These are phyloP conservation scores for Drosophila mojavensis DNA, from an alignment of 1,140 invertebrate genomes.

Conservation along the genomic window DNA sequence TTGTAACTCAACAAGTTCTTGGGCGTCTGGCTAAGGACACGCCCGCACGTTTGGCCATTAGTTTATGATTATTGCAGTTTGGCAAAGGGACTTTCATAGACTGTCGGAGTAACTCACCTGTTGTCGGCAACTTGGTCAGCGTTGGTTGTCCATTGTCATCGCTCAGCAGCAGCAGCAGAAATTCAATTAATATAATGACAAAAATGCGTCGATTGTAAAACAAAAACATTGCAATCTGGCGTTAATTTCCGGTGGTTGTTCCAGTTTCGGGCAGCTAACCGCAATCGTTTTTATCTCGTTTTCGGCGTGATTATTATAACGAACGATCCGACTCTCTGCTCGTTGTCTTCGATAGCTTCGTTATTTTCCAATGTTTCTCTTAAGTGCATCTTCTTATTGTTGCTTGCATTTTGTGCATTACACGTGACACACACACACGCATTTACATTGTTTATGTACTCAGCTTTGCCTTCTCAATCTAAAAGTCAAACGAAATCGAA, in stretches of 20 bases:
- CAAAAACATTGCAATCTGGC: slow-evolving; percentile 78
- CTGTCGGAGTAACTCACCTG: slow-evolving; percentile 59
- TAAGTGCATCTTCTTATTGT: slow-evolving; percentile 34
- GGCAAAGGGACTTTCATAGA: slow-evolving; percentile 21
- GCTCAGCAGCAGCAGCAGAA: slow-evolving; percentile 72
- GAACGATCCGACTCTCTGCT: neutral
- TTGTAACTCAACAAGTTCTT: slow-evolving; percentile 69
- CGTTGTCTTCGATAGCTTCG: slow-evolving; percentile 9
- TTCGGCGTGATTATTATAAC: slow-evolving; percentile 3
- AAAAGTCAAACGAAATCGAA: slow-evolving; percentile 22
- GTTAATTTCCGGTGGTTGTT: slow-evolving; percentile 45
- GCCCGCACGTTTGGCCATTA: slow-evolving; percentile 66
- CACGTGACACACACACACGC: slow-evolving; percentile 9
- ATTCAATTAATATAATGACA: slow-evolving; percentile 72
- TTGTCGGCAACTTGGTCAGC: slow-evolving; percentile 74
- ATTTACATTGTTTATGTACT: slow-evolving; percentile 36
- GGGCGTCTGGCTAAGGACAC: slow-evolving; percentile 59
- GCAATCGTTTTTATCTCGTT: slow-evolving; percentile 10
- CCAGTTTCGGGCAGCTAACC: slow-evolving; percentile 18
- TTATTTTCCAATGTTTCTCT: slow-evolving; percentile 8
- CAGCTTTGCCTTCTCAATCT: slow-evolving; percentile 16
- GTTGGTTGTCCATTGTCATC: slow-evolving; percentile 70
- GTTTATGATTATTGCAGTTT: slow-evolving; percentile 79
- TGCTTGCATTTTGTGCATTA: slow-evolving; percentile 31
- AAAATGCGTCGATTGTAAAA: slow-evolving; percentile 73